Percentiles rank a stretch among this genome's conserved stretches.
These are phyloP conservation scores for Melanotaenia maccullochi DNA, from an alignment of 2,797 vertebrate species.

Conservation along the genomic window DNA sequence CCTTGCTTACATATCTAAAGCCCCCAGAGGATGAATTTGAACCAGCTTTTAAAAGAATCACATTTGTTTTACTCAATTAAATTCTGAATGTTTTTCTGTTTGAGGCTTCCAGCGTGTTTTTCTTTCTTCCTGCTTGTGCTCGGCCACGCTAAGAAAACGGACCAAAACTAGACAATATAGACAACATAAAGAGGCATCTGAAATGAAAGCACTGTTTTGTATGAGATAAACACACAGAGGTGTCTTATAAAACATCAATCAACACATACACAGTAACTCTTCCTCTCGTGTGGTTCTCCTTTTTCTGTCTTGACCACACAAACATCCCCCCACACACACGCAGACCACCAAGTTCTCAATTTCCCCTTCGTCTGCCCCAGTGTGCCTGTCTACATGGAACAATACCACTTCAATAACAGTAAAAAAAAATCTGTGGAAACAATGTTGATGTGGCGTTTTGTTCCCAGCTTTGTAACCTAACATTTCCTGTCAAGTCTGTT, in stretches of 20 bases:
- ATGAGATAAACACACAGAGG: conserved; percentile 10
- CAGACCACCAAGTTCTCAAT: conserved; percentile 35
- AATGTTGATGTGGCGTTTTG: not conserved
- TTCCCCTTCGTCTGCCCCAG: conserved; percentile 48
- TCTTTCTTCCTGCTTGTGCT: conserved; percentile 24
- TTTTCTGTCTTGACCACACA: conserved; percentile 26
- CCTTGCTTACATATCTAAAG: conserved; percentile 39
- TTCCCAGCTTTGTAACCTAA: conserved; percentile 8
- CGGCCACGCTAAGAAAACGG: conserved; percentile 26
- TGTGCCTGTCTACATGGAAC: conserved; percentile 35
- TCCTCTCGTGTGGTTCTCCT: not conserved
- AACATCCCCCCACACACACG: conserved; percentile 4
- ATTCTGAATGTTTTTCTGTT: conserved; percentile 35
- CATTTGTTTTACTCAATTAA: conserved; percentile 54
- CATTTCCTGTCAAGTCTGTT: conserved; percentile 16
- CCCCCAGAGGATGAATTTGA: conserved; percentile 38
- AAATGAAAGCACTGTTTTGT: conserved; percentile 19
- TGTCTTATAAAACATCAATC: conserved; percentile 17
- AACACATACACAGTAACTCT: conserved; percentile 1
- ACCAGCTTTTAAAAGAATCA: conserved; percentile 48
- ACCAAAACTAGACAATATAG: conserved; percentile 24
- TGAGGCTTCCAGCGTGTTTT: conserved; percentile 14
- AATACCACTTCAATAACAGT: conserved; percentile 26
- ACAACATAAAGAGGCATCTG: conserved; percentile 19
- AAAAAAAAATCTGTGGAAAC: conserved; percentile 33